Conservation (phyloP, 2,888 invertebrate genomes). For the Eupithecia subfuscata region DNA sequence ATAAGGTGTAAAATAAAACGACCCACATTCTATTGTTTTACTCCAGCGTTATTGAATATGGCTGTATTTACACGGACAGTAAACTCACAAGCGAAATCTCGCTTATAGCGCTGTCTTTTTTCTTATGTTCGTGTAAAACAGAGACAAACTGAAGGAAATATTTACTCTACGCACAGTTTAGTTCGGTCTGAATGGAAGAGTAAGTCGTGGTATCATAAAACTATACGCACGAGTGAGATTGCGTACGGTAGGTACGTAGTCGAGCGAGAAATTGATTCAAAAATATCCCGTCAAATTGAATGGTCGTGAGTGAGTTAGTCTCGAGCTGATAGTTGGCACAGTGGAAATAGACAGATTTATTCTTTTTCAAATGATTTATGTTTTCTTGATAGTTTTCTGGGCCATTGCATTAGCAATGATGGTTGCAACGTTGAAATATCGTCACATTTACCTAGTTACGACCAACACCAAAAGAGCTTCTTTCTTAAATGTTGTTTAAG, state of each 20-base stretch:
- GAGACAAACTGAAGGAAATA: not conserved
- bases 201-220: conserved; percentile 58
- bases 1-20: conserved; percentile 33
- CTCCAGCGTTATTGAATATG: conserved; percentile 38
- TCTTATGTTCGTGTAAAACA: conserved; percentile 7
- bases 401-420: not conserved
- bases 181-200: conserved; percentile 24
- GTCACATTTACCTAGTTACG: not conserved
- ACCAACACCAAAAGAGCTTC: not conserved
- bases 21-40: conserved; percentile 35
- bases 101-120: conserved; percentile 27
- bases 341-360: not conserved
- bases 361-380: not conserved
- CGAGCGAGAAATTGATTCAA: conserved; percentile 68
- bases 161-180: conserved; percentile 16
- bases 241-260: conserved; percentile 48
- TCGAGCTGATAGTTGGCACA: conserved; percentile 33
- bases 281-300: conserved; percentile 68
- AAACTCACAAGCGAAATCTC: conserved; percentile 3
- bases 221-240: conserved; percentile 61
- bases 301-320: conserved; percentile 53
- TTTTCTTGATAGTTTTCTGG: not conserved
- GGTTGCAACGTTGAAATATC: not conserved
- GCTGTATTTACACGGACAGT: conserved; percentile 23
- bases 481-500: not conserved